Evolutionary conservation across 2,888 invertebrate genomes (phyloP).

Genomic region (Lasioglossum oenotherae): DNA sequence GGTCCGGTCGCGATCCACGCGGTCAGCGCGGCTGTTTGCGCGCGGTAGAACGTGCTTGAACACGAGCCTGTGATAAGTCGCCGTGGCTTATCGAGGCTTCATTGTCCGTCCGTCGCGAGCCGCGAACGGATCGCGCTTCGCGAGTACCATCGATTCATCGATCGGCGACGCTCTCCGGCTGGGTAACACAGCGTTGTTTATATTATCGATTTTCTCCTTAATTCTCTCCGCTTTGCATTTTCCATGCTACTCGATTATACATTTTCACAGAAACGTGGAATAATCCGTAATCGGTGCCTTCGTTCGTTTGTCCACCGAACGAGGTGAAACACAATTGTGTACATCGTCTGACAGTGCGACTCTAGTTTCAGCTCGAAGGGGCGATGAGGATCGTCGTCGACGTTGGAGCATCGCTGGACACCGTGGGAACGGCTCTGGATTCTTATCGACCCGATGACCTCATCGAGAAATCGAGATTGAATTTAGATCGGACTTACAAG

Average conservation of each 20-base stretch:
- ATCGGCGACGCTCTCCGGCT: background rate
- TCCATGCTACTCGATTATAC: background rate
- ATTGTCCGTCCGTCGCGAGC: background rate
- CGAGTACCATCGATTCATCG: background rate
- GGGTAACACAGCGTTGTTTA: background rate
- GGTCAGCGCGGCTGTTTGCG: background rate
- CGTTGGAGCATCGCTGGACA: background rate
- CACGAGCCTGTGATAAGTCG: background rate
- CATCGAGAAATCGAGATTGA: slow-evolving; percentile 1
- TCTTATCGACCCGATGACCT: slow-evolving; percentile 10
- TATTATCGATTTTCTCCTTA: background rate
- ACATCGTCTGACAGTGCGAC: background rate
- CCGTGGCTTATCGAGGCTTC: slow-evolving; percentile 3
- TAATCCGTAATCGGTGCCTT: background rate
- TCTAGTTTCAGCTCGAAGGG: slow-evolving; percentile 30
- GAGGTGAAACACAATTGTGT: background rate
- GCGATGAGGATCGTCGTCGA: slow-evolving; percentile 19
- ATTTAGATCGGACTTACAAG: background rate
- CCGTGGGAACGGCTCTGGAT: background rate
- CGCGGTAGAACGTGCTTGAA: background rate
- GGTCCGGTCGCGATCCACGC: slow-evolving; percentile 1
- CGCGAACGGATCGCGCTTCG: background rate
- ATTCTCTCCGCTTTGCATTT: background rate
- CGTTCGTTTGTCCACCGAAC: background rate
- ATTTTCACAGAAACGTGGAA: background rate